phyloP scores from a whole-genome alignment of 2,797 vertebrate species.

The Pangasius macronema region DNA sequence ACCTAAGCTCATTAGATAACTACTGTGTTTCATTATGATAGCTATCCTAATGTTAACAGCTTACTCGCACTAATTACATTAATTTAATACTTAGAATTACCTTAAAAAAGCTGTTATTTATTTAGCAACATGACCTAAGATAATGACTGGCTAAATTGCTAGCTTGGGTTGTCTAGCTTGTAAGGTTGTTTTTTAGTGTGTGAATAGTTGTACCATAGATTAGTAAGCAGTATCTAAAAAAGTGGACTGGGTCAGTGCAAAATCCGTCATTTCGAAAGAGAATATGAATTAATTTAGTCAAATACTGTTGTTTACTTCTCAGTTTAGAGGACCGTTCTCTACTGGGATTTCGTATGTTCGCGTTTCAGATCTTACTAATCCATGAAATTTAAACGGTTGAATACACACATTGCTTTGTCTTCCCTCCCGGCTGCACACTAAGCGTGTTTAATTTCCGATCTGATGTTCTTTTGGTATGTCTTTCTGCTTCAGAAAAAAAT shows the following conservation, averaged over 20 bases:
- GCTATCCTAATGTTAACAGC: neutral
- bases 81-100: neutral
- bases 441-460: conserved; percentile 2
- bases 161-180: neutral
- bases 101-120: neutral
- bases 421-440: conserved; percentile 10
- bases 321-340: too few species aligned
- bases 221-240: neutral
- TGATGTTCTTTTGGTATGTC: conserved; percentile 1
- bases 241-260: neutral
- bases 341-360: too few species aligned
- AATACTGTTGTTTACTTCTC: too few species aligned
- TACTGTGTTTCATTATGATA: neutral
- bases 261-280: neutral
- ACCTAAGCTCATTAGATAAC: neutral
- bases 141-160: too few species aligned
- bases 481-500: neutral
- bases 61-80: neutral
- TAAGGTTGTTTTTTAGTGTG: neutral
- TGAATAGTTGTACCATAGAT: neutral
- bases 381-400: neutral
- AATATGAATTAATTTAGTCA: neutral
- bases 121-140: neutral
- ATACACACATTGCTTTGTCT: neutral
- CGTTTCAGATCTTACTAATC: too few species aligned